Percentiles rank a stretch among this genome's conserved stretches.
Evolutionary conservation across 1,140 invertebrate genomes (phyloP).

Genomic region (Saccostrea glomerata): DNA sequence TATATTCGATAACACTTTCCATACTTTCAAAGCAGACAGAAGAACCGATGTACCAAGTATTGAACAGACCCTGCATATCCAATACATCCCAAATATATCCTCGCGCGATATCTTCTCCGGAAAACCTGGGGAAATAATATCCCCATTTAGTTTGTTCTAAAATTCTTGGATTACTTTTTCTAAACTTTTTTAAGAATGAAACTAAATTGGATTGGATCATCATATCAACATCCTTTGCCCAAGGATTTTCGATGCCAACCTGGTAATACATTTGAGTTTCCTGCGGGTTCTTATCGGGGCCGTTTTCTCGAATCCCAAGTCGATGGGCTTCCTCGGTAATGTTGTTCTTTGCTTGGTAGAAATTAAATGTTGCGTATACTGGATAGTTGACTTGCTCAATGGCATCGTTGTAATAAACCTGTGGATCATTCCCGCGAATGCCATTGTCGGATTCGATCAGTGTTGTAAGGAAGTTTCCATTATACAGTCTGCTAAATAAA

Average conservation of each 20-base stretch:
- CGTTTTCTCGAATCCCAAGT: background rate
- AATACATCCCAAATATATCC: constrained; percentile 47
- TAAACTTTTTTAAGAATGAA: background rate
- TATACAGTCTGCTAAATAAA: constrained; percentile 3
- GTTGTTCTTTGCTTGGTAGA: background rate
- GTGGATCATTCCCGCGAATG: background rate
- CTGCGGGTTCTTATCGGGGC: background rate
- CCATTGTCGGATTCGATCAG: constrained; percentile 30
- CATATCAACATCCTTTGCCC: background rate
- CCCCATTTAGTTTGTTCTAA: constrained; percentile 24
- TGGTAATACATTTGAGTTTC: constrained; percentile 42
- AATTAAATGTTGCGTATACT: background rate
- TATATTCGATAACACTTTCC: constrained; percentile 47
- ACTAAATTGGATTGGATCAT: constrained; percentile 6
- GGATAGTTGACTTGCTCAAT: background rate
- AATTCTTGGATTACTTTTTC: background rate
- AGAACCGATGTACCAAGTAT: constrained; percentile 47
- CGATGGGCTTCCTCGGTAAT: background rate
- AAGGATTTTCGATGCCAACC: constrained; percentile 8
- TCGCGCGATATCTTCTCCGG: background rate
- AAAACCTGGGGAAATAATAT: constrained; percentile 42
- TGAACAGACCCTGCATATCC: constrained; percentile 40
- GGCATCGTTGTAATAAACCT: background rate
- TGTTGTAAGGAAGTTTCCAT: constrained; percentile 26
- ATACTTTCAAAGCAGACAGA: constrained; percentile 47